Base-by-base conservation (phyloP, 2,113 vertebrate species). In the Genyomyrus donnyi region DNA sequence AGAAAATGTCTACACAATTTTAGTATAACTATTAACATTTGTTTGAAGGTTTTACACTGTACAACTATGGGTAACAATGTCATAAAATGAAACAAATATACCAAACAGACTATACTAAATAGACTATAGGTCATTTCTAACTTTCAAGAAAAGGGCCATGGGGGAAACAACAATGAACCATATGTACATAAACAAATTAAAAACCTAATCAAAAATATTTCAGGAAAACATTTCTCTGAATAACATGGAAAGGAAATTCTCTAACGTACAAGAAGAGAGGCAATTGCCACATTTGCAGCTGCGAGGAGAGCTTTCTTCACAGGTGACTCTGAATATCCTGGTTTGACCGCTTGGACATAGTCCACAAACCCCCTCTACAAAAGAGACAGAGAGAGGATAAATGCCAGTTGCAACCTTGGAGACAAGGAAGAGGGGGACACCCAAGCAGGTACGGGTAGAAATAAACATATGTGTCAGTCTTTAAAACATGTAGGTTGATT, bases 191-290 rank as follows among this genome's bases (percentile, higher is more conserved):
- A 50, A 15, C 50, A 52, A 52, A 52, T 52, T 3, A 52, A 52
- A 52, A 52, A 52, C 50, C 17, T 17, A 15, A 52, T 52, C 50
- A 52, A 52, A 52, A 52, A 52, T 52, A 15, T 52, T 52, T 52
- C 50, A 52, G 50, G 50, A 17, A 15, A 62, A n/a, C 24, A n/a
- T 21, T 62, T 62, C 24, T 62, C 58, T n/a, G 24, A 21, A 62
- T 62, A 62, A 85, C 15, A 42, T 17, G 42, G 70, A 42, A 39
- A 56, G 50, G 27, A 39, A 49, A 19, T 52, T 21, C 6, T 52
- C 93, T 97, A 98, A 95, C 97, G 97, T 93, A 97, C 97, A 93
- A 98, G 91, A 91, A 98, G 96, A 58, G 97, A 97, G 45, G 97
- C 97, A 42, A 98, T 93, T 89, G 97, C 97, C 1, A 98, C 96